A percentile compares a stretch with the other conserved stretches of the same genome.
Evolutionary conservation across 2,888 invertebrate species (phyloP).

Genomic region (Lasioglossum vierecki): DNA sequence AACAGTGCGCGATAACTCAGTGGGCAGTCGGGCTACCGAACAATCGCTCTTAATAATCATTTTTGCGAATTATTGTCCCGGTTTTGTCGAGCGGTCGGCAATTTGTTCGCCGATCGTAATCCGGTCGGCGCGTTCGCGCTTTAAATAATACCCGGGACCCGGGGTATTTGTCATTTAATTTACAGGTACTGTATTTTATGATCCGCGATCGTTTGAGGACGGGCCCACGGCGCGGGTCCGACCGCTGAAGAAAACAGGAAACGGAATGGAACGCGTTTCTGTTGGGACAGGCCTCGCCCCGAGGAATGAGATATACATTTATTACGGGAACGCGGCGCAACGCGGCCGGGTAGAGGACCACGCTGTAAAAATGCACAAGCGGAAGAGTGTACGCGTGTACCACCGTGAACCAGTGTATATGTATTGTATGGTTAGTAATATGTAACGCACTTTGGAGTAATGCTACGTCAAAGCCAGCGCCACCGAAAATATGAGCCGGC

Average conservation of each 20-base stretch:
- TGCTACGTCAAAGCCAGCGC: constrained; percentile 83
- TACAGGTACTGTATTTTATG: constrained; percentile 53
- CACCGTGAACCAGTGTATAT: constrained; percentile 57
- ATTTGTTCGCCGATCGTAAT: constrained; percentile 47
- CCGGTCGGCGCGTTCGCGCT: constrained; percentile 18
- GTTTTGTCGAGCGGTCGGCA: constrained; percentile 22
- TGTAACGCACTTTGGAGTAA: constrained; percentile 83
- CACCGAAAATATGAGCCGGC: constrained; percentile 83
- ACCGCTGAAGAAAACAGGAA: constrained; percentile 58
- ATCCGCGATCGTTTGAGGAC: constrained; percentile 46
- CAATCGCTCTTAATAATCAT: constrained; percentile 34
- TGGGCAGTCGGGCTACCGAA: not conserved
- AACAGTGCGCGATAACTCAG: not conserved
- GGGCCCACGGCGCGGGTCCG: not conserved
- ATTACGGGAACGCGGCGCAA: constrained; percentile 24
- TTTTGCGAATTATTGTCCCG: constrained; percentile 30
- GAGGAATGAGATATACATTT: constrained; percentile 58
- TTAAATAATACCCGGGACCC: constrained; percentile 45
- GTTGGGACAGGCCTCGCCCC: constrained; percentile 56
- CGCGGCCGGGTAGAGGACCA: not conserved
- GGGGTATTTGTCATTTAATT: constrained; percentile 61
- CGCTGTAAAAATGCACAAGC: constrained; percentile 30
- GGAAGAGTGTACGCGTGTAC: constrained; percentile 23
- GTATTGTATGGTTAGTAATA: constrained; percentile 76
- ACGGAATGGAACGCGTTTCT: constrained; percentile 46